A percentile compares a stretch with the other conserved stretches of the same genome.
Conservation (phyloP, 1,140 invertebrate species). For the Heliconius melpomene region DNA sequence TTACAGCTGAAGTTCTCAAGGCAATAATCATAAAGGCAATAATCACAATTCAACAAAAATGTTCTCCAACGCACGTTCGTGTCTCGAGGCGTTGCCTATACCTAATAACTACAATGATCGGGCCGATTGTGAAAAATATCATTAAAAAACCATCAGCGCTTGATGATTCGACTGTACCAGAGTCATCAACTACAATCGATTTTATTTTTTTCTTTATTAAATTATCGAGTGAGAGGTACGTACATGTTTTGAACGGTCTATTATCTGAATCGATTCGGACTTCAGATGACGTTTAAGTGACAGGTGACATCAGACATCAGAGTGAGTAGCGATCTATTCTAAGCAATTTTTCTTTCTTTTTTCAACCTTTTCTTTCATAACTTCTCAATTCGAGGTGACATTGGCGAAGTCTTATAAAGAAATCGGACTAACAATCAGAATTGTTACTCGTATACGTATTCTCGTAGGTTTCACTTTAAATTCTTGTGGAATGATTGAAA, state of each 20-base stretch:
- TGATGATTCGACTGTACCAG: conserved; percentile 71
- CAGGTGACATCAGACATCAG: conserved; percentile 10
- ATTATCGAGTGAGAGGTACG: conserved; percentile 58
- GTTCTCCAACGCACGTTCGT: conserved; percentile 44
- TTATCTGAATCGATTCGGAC: conserved; percentile 29
- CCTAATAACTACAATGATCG: conserved; percentile 78
- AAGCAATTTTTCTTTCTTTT: not conserved
- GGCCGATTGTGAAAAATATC: conserved; percentile 79
- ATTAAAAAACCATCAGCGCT: conserved; percentile 79
- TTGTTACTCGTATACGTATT: not conserved
- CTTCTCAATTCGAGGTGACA: not conserved
- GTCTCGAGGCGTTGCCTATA: conserved; percentile 69
- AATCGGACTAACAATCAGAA: not conserved
- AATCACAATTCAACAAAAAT: conserved; percentile 35
- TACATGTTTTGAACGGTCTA: conserved; percentile 28
- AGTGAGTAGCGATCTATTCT: not conserved
- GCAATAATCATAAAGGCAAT: conserved; percentile 33
- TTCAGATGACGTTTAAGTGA: conserved; percentile 19
- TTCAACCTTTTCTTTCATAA: not conserved
- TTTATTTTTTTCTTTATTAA: conserved; percentile 69
- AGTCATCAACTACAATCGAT: conserved; percentile 76
- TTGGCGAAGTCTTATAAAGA: not conserved
- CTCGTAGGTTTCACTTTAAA: conserved; percentile 10
- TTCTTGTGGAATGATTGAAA: conserved; percentile 26
- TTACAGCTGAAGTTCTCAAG: conserved; percentile 32